Evolutionary conservation across 2,888 invertebrate genomes (phyloP).

Genomic region (Agonopterix alstromeriana): DNA sequence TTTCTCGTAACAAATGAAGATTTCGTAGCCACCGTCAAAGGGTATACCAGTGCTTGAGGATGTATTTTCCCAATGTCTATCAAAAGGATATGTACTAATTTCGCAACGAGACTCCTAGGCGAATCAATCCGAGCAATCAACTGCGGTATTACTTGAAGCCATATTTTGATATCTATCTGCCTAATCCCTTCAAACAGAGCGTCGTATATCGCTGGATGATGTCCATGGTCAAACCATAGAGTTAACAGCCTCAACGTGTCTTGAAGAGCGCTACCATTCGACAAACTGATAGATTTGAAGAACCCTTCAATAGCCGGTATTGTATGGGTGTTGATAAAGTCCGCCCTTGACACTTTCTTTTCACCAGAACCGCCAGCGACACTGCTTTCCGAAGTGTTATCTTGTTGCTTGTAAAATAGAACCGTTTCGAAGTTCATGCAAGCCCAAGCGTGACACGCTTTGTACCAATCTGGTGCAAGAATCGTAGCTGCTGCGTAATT

Average conservation of each 20-base stretch:
- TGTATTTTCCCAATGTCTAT: conserved; percentile 98
- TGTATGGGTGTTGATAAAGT: conserved; percentile 78
- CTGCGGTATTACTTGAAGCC: conserved; percentile 99
- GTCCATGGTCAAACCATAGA: conserved; percentile 98
- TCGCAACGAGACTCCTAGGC: conserved; percentile 89
- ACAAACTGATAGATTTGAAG: conserved; percentile 94
- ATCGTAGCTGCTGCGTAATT: conserved; percentile 90
- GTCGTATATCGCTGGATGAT: conserved; percentile 93
- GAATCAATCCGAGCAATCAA: conserved; percentile 98
- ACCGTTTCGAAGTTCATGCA: conserved; percentile 99
- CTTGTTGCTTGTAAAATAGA: conserved; percentile 75
- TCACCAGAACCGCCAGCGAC: conserved; percentile 59
- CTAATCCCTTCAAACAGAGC: conserved; percentile 94
- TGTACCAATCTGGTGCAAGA: conserved; percentile 93
- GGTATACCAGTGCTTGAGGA: conserved; percentile 98
- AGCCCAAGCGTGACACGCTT: conserved; percentile 99
- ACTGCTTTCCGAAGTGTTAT: conserved; percentile 62
- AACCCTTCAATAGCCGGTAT: conserved; percentile 97
- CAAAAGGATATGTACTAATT: conserved; percentile 93
- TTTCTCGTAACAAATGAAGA: conserved; percentile 89
- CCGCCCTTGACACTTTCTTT: conserved; percentile 58
- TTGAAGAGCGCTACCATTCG: conserved; percentile 94
- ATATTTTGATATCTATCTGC: conserved; percentile 96
- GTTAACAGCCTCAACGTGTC: conserved; percentile 96
- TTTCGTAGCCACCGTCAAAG: conserved; percentile 97